phyloP scores from a whole-genome alignment of 2,113 vertebrate species.

The Phalacrocorax brasilianus region DNA sequence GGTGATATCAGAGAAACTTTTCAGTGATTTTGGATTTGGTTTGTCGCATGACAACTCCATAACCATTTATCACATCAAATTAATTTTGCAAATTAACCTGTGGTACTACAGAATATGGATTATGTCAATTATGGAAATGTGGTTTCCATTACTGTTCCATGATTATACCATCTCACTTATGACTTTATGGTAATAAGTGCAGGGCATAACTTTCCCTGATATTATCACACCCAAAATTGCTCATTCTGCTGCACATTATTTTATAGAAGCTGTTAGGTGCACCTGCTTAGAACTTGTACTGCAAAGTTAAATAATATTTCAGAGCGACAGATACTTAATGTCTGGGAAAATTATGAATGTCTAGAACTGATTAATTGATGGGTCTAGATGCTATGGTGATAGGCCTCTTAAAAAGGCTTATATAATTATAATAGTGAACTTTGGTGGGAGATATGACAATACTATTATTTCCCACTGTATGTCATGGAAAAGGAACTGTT shows the following conservation, averaged over 20 bases:
- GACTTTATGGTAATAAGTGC: constrained; percentile 37
- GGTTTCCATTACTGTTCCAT: constrained; percentile 35
- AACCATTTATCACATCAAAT: constrained; percentile 15
- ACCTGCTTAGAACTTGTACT: not conserved
- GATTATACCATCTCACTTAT: constrained; percentile 25
- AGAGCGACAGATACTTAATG: not conserved
- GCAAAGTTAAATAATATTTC: constrained; percentile 22
- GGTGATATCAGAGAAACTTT: not conserved
- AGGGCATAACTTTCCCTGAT: constrained; percentile 33
- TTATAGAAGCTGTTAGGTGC: not conserved
- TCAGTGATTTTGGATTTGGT: constrained; percentile 2
- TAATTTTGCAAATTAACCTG: constrained; percentile 62
- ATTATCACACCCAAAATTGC: constrained; percentile 15
- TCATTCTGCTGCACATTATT: not conserved
- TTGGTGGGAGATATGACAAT: not conserved
- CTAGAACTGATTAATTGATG: not conserved
- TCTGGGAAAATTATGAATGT: not conserved
- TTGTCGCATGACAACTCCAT: not conserved
- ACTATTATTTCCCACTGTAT: not conserved
- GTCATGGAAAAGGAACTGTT: not conserved
- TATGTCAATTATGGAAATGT: constrained; percentile 57
- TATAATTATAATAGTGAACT: not conserved
- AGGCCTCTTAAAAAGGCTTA: not conserved
- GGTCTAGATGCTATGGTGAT: not conserved
- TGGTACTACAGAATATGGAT: constrained; percentile 30